Evolutionary conservation across 2,797 vertebrate species (phyloP).

Genomic region (Rhinatrema bivittatum): DNA sequence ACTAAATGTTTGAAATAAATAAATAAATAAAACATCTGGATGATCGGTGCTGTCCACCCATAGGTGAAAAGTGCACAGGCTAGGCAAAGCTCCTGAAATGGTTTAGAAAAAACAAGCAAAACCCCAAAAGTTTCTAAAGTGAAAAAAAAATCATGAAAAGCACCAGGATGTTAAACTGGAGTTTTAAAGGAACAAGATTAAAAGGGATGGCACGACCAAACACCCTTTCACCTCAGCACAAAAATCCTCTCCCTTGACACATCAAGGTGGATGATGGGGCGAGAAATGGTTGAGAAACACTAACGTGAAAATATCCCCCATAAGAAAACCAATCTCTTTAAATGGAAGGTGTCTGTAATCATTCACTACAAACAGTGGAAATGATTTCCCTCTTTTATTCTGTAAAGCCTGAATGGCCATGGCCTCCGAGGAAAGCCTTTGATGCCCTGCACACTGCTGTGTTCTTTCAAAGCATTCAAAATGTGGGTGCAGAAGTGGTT

Average conservation of each 20-base stretch:
- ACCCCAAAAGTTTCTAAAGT: too few relatives aligned
- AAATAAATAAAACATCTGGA: too few relatives aligned
- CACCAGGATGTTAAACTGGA: slow-evolving; percentile 49
- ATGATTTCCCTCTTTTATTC: slow-evolving; percentile 59
- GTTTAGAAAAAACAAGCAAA: slow-evolving; percentile 50
- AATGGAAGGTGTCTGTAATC: slow-evolving; percentile 67
- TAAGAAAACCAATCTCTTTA: slow-evolving; percentile 64
- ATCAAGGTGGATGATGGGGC: slow-evolving; percentile 61
- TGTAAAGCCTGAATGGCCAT: slow-evolving; percentile 59
- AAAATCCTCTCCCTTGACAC: slow-evolving; percentile 67
- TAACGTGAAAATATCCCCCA: slow-evolving; percentile 56
- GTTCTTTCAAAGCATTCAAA: too few relatives aligned
- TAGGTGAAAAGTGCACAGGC: background rate
- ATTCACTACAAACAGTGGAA: slow-evolving; percentile 54
- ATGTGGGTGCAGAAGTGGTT: too few relatives aligned
- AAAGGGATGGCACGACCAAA: slow-evolving; percentile 63
- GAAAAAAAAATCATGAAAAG: slow-evolving; percentile 64
- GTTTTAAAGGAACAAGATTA: slow-evolving; percentile 56
- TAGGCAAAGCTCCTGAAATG: slow-evolving; percentile 29
- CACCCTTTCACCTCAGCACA: slow-evolving; percentile 65
- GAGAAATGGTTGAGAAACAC: slow-evolving; percentile 53
- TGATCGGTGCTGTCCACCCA: slow-evolving; percentile 9
- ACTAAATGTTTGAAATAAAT: too few relatives aligned
- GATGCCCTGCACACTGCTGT: too few relatives aligned
- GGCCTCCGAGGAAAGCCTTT: too few relatives aligned